Conservation (phyloP, 2,113 vertebrate species). For the Propithecus coquereli region DNA sequence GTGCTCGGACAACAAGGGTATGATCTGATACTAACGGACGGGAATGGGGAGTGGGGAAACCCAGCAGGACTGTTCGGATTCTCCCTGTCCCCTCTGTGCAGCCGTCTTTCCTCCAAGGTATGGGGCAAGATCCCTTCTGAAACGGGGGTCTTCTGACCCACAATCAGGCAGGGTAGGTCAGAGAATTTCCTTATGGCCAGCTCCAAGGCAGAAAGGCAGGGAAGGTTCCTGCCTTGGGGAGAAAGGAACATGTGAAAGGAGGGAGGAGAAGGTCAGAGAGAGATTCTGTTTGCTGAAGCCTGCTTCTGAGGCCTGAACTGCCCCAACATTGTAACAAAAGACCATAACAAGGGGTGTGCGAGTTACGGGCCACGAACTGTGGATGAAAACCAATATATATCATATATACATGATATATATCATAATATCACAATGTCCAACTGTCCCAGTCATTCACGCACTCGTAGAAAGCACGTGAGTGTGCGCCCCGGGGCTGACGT, state of each 20-base stretch:
- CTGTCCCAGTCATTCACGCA: background rate
- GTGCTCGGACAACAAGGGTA: too few relatives aligned
- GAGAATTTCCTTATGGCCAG: background rate
- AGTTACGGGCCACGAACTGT: background rate
- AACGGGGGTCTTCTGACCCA: background rate
- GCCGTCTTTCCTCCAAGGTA: background rate
- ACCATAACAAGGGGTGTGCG: background rate
- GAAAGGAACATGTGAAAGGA: background rate
- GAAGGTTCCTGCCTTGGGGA: background rate
- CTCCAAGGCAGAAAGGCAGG: background rate
- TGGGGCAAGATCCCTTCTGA: background rate
- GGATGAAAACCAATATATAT: background rate
- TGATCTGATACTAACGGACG: too few relatives aligned
- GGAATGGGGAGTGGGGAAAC: too few relatives aligned
- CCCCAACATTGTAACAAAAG: background rate
- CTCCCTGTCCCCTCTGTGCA: background rate
- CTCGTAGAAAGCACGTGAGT: fast-evolving
- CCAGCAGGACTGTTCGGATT: too few relatives aligned
- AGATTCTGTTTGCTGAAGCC: background rate
- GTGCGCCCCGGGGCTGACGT: background rate
- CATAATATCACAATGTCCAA: too few relatives aligned
- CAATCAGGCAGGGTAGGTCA: background rate
- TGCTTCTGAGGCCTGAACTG: background rate
- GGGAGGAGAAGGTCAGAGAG: background rate
- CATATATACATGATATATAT: too few relatives aligned